Conservation (phyloP, 2,113 vertebrate genomes). For the Cebus imitator region DNA sequence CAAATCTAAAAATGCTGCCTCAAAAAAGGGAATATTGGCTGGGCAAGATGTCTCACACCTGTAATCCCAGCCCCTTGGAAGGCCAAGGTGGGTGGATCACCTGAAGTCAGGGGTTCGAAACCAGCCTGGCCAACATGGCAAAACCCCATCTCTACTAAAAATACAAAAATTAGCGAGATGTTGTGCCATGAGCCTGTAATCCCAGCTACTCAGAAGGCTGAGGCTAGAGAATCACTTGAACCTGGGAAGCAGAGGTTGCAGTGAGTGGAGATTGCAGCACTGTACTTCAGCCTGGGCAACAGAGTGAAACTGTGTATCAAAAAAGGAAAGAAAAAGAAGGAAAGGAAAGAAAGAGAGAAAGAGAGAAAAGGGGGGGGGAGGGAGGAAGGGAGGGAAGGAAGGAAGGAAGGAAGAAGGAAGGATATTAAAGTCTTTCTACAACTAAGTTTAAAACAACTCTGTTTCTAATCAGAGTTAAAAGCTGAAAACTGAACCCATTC, state of each 20-base stretch:
- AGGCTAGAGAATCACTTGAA: not conserved
- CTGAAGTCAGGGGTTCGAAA: not conserved
- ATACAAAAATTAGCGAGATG: not conserved
- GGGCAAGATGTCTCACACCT: not conserved
- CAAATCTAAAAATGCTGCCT: not conserved
- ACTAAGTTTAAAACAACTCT: not conserved
- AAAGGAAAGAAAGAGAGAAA: too few species aligned
- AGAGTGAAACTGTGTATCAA: not conserved
- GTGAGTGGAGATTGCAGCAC: not conserved
- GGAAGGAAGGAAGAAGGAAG: not conserved
- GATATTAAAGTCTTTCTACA: not conserved
- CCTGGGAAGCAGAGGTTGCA: not conserved
- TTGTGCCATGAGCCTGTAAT: not conserved
- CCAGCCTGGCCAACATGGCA: not conserved
- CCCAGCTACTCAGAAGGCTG: not conserved
- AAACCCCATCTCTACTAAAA: not conserved
- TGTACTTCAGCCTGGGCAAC: not conserved
- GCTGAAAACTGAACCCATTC: not conserved
- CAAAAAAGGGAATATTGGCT: not conserved
- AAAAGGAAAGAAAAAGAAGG: not conserved
- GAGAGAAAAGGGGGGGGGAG: accelerated
- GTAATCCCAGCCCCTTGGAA: not conserved
- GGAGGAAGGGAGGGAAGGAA: too few species aligned
- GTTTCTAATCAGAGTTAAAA: not conserved
- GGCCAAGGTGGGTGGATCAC: not conserved